phyloP scores from a whole-genome alignment of 2,797 vertebrate species.

The Poeciliopsis infans region DNA sequence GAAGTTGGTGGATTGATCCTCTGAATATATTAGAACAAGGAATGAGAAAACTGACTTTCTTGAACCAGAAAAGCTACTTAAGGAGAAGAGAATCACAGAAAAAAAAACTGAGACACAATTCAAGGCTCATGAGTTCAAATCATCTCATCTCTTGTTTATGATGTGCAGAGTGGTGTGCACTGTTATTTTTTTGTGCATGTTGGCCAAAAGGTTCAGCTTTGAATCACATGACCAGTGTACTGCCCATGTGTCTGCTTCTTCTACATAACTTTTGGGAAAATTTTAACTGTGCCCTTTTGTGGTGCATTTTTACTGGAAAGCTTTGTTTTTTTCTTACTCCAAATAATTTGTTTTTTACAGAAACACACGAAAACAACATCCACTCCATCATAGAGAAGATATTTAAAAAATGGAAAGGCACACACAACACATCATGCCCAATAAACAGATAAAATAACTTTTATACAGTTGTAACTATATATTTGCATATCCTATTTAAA shows the following conservation, averaged over 20 bases:
- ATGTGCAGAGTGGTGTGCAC: neutral
- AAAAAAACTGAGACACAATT: slow-evolving; percentile 3
- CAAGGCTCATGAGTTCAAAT: slow-evolving; percentile 24
- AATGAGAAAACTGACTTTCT: slow-evolving; percentile 57
- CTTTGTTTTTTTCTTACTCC: neutral
- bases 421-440: neutral
- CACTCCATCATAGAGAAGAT: neutral
- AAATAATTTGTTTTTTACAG: neutral
- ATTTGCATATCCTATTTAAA: neutral
- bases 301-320: neutral
- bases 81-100: neutral
- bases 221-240: neutral
- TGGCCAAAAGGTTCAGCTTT: neutral
- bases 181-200: neutral
- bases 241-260: neutral
- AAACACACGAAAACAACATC: neutral
- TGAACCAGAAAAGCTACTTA: slow-evolving; percentile 27
- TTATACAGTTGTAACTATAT: neutral
- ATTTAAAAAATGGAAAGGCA: neutral
- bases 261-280: neutral
- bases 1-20: slow-evolving; percentile 61
- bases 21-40: slow-evolving; percentile 50
- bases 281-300: neutral
- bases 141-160: neutral
- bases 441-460: neutral